Evolutionary conservation across 2,888 invertebrate species (phyloP).

Genomic region (Amblyjoppa fuscipennis): DNA sequence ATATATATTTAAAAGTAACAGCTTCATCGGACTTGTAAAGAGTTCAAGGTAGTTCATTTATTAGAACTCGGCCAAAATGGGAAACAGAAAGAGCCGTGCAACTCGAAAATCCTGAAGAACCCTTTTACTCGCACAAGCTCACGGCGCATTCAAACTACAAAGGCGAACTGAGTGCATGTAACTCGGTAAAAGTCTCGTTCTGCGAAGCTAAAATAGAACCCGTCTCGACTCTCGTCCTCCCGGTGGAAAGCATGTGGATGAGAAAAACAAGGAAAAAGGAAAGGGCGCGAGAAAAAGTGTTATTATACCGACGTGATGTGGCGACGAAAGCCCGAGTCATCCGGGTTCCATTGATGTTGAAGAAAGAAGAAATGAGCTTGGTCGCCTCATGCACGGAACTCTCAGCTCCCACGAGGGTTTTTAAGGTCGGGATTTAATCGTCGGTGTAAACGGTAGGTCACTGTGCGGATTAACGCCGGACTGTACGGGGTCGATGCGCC

Average conservation of each 20-base stretch:
- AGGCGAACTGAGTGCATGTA: constrained; percentile 48
- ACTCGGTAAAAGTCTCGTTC: constrained; percentile 59
- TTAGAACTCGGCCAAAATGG: constrained; percentile 34
- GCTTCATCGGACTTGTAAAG: neutral
- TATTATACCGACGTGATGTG: constrained; percentile 62
- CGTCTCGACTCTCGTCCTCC: constrained; percentile 12
- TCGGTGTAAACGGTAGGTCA: constrained; percentile 81
- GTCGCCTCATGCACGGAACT: constrained; percentile 26
- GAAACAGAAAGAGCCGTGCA: constrained; percentile 37
- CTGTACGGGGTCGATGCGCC: constrained; percentile 33
- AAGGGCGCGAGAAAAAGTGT: constrained; percentile 67
- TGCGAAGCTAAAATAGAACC: constrained; percentile 28
- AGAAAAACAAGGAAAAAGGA: constrained; percentile 36
- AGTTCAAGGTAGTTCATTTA: constrained; percentile 27
- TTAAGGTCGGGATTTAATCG: constrained; percentile 80
- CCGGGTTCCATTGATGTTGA: neutral
- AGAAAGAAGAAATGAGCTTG: constrained; percentile 1
- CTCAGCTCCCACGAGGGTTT: constrained; percentile 65
- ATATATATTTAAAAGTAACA: neutral
- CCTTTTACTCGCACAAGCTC: constrained; percentile 42
- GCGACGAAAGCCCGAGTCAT: constrained; percentile 27
- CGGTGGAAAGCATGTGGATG: constrained; percentile 2
- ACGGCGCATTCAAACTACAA: constrained; percentile 22
- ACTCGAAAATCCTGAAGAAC: constrained; percentile 42
- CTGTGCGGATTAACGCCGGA: constrained; percentile 74